Base-by-base conservation (phyloP, 2,888 invertebrate species). In the Drepana falcataria region DNA sequence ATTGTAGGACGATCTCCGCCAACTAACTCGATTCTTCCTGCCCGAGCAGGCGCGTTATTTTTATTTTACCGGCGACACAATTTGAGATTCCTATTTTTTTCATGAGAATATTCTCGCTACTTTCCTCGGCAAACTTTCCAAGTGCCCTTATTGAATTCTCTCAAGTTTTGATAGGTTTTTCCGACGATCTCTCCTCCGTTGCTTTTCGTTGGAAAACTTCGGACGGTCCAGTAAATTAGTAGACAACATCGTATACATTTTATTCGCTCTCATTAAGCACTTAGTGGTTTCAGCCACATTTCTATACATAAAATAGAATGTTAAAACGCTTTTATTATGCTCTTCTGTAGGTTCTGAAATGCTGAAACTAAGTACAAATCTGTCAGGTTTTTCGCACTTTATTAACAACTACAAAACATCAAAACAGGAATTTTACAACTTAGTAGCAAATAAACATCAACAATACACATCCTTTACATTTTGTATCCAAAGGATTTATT, bases 101-200 rank as follows among this genome's bases (percentile, higher is more conserved):
- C 72, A 85, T 83, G 79, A 85, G 79, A 86, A 87, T 85, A 85
- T 87, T 83, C 83, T 75, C 68, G 84, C 83, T 86, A 85, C 86
- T 83, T 82, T 80, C 81, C 81, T 85, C 85, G 87, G 85, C 85
- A 86, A 90, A 90, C 83, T 90, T 87, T 77, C 81, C 75, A 87
- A 90, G 87, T 89, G 87, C 80, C 87, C 81, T 90, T 90, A 90
- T 90, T 90, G 88, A 90, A 90, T 90, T 90, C 88, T 83, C 87
- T 81, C 83, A 88, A 90, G 85, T 90, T 90, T 88, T 90, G 90
- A 90, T 90, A 89, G 90, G 90, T 90, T 85, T 89, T 86, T 85
- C 83, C 87, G 82, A 76, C 85, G 83, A 87, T 86, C 87, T 82
- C 79, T 81, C 72, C 75, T 79, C 75, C 81, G 86, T 85, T 79